Evolutionary conservation across 2,888 invertebrate species (phyloP).

Genomic region (Lampropteryx suffumata): DNA sequence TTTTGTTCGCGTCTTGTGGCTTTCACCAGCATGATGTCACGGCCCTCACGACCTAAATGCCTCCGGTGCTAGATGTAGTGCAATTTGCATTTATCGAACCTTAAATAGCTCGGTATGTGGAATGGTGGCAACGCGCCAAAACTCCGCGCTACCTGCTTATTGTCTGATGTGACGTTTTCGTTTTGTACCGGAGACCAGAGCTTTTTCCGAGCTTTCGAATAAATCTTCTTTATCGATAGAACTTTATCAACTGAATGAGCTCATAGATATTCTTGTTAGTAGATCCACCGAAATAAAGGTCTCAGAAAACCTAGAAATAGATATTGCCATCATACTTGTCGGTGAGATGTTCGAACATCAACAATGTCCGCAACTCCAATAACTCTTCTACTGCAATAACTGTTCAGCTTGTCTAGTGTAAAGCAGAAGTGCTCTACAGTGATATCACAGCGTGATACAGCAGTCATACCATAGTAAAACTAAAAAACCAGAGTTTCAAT

Average conservation of each 20-base stretch:
- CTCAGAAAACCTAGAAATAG: background rate
- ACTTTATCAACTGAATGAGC: slow-evolving; percentile 4
- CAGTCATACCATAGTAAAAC: slow-evolving; percentile 23
- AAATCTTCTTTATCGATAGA: slow-evolving; percentile 14
- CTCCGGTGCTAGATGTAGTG: slow-evolving; percentile 63
- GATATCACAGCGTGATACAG: slow-evolving; percentile 40
- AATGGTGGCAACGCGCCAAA: slow-evolving; percentile 51
- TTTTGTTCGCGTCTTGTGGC: slow-evolving; percentile 72
- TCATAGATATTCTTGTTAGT: background rate
- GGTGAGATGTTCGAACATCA: slow-evolving; percentile 10
- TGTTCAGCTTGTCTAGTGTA: slow-evolving; percentile 30
- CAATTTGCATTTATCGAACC: slow-evolving; percentile 67
- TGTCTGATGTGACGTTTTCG: slow-evolving; percentile 27
- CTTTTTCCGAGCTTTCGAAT: slow-evolving; percentile 6
- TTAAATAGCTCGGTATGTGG: slow-evolving; percentile 55
- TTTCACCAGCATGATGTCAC: slow-evolving; percentile 76
- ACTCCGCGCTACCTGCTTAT: slow-evolving; percentile 38
- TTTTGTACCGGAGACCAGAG: slow-evolving; percentile 17
- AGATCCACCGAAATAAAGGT: background rate
- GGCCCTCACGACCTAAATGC: slow-evolving; percentile 65
- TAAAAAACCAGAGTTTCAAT: slow-evolving; percentile 1
- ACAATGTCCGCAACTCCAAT: slow-evolving; percentile 16
- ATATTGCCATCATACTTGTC: slow-evolving; percentile 1
- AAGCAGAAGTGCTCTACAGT: slow-evolving; percentile 42
- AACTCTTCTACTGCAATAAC: slow-evolving; percentile 34